These are phyloP conservation scores for Coelinius sp. DNA, from an alignment of 2,888 invertebrate species.

Conservation along the genomic window DNA sequence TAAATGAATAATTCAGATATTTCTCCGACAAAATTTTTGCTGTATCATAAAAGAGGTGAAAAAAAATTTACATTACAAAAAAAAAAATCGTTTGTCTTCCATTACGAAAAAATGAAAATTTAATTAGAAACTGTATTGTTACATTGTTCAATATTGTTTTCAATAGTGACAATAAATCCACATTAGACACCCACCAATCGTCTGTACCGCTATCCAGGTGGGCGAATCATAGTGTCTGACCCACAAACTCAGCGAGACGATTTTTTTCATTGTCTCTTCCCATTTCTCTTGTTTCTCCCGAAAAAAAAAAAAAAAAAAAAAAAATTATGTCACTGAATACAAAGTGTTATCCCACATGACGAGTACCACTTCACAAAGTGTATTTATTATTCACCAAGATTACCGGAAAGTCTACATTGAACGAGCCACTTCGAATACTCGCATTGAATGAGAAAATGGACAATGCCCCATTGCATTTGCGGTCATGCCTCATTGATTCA, in stretches of 20 bases:
- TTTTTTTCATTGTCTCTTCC: slow-evolving; percentile 18
- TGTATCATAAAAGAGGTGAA: not conserved
- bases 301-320: no score
- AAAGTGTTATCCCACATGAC: not conserved
- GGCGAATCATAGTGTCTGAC: slow-evolving; percentile 38
- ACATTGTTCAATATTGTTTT: slow-evolving; percentile 11
- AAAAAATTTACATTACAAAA: not conserved
- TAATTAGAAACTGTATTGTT: slow-evolving; percentile 24
- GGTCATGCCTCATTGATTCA: not conserved
- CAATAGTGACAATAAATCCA: slow-evolving; percentile 27
- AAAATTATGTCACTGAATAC: slow-evolving; percentile 38
- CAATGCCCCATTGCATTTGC: not conserved
- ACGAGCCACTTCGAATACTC: not conserved
- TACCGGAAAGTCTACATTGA: not conserved
- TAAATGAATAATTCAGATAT: not conserved
- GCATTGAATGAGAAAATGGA: not conserved
- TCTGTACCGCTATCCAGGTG: slow-evolving; percentile 37
- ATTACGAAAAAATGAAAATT: not conserved
- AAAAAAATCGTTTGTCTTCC: not conserved
- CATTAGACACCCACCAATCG: slow-evolving; percentile 38
- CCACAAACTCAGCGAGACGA: slow-evolving; percentile 38
- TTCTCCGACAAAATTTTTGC: not conserved
- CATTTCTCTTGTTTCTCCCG: slow-evolving; percentile 25
- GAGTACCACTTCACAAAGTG: not conserved
- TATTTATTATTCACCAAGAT: not conserved